phyloP scores from a whole-genome alignment of 2,797 vertebrate genomes.

The Fratercula arctica region DNA sequence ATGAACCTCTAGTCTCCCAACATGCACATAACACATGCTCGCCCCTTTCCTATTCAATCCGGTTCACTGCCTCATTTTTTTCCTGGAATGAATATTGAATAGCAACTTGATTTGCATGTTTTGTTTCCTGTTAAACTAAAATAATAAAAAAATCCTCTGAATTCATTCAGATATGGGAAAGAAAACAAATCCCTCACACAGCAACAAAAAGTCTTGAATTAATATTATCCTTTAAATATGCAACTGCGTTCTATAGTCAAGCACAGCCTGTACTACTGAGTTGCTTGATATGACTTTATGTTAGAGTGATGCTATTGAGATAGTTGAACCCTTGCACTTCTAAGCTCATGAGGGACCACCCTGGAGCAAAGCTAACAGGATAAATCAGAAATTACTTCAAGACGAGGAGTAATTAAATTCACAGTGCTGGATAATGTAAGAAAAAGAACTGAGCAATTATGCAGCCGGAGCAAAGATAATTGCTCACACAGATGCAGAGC shows the following conservation, averaged over 20 bases:
- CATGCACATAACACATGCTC: neutral
- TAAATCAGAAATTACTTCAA: constrained; percentile 48
- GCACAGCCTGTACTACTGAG: neutral
- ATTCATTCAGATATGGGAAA: neutral
- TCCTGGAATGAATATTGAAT: neutral
- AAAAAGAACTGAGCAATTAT: neutral
- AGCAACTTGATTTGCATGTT: neutral
- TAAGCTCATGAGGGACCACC: neutral
- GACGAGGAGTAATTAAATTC: constrained; percentile 42
- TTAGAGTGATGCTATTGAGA: neutral
- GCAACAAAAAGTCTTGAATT: neutral
- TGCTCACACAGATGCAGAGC: neutral
- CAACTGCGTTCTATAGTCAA: neutral
- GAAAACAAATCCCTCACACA: neutral
- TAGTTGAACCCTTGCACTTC: neutral
- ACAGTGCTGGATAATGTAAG: neutral
- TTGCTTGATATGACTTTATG: neutral
- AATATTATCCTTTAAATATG: neutral
- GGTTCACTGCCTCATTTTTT: neutral
- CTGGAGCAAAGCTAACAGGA: neutral
- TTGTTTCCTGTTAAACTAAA: neutral
- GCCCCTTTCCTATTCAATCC: neutral
- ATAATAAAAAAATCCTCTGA: neutral
- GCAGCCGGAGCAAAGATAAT: neutral
- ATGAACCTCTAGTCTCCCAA: neutral